Percentiles rank a stretch among this genome's conserved stretches.
phyloP scores from a whole-genome alignment of 2,888 invertebrate genomes.

The Tetanocera ferruginea region DNA sequence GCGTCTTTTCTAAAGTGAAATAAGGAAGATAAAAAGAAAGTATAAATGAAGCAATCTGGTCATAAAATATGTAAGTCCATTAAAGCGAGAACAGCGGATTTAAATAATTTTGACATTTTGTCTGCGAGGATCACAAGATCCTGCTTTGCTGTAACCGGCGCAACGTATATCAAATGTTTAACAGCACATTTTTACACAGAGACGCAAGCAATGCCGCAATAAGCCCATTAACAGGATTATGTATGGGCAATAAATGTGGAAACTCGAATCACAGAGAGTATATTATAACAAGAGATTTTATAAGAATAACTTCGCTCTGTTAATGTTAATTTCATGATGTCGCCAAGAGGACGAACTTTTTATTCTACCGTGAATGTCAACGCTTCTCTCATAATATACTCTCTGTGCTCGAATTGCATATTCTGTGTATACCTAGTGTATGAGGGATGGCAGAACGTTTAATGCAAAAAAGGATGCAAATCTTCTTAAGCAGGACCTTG shows the following conservation, averaged over 20 bases:
- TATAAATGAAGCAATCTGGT: slow-evolving; percentile 8
- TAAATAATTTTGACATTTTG: slow-evolving; percentile 50
- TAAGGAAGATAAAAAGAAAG: neutral
- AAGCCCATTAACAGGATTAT: slow-evolving; percentile 68
- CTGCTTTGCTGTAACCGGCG: neutral
- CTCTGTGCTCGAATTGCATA: neutral
- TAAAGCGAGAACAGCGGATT: slow-evolving; percentile 68
- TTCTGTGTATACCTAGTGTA: no score
- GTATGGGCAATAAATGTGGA: slow-evolving; percentile 68
- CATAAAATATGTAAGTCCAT: slow-evolving; percentile 63
- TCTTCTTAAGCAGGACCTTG: slow-evolving; percentile 43
- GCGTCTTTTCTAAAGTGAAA: neutral
- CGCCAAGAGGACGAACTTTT: no score
- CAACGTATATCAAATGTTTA: slow-evolving; percentile 21
- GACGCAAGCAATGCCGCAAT: slow-evolving; percentile 41
- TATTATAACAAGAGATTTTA: no score
- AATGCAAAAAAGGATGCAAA: slow-evolving; percentile 52
- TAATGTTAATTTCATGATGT: no score
- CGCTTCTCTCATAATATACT: neutral
- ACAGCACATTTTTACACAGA: slow-evolving; percentile 7
- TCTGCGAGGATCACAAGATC: slow-evolving; percentile 20
- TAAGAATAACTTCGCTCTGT: no score
- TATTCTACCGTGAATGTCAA: no score
- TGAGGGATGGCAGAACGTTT: neutral
- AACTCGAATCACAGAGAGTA: slow-evolving; percentile 30